Base-by-base conservation (phyloP, 1,140 invertebrate genomes). In the Pogonognathellus flavescens region DNA sequence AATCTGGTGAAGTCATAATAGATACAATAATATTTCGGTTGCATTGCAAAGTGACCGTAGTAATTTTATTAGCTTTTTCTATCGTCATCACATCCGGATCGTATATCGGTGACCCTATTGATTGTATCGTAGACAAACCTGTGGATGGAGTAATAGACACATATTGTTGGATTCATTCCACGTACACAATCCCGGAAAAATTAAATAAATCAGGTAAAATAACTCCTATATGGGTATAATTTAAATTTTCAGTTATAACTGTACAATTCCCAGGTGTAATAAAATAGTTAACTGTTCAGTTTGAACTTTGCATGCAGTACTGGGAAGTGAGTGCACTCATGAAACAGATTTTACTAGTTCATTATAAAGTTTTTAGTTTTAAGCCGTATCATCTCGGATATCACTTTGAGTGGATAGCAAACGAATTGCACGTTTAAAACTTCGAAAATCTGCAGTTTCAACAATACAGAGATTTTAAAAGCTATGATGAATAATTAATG, bases 91-190 rank as follows among this genome's bases (percentile, higher is more conserved):
- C 92, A 3, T 92, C 92, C 22, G 91, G 92, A 85, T 93, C 93
- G 87, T 92, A 93, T 85, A 92, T 93, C n/a, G 93, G 93, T n/a
- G 93, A 93, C 86, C 93, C 93, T 1, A 94, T 94, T 84, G 89
- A 90, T 86, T 91, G 91, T 86, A 90, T 59, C 8, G 66, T 49
- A 6, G 83, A 60, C 13, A 82, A 82, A n/a, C 83, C 66, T 25
- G 50, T 84, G 13, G 83, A 84, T 22, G 18, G 25, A 16, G n/a
- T 80, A 70, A 89, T 89, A 52, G 88, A 89, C 76, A 87, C 83
- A 14, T 90, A 97, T 90, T 99, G 97, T 92, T 99, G 97, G 97
- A 97, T 98, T 88, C 96, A 97, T 88, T 96, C 96, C 16, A 98
- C 97, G 20, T 98, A 97, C 91, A 97, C 95, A 13, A 94, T 97